Evolutionary conservation across 2,113 vertebrate species (phyloP), one percentile per base, ranked within the genome.

Genomic region (Erinaceus europaeus): DNA sequence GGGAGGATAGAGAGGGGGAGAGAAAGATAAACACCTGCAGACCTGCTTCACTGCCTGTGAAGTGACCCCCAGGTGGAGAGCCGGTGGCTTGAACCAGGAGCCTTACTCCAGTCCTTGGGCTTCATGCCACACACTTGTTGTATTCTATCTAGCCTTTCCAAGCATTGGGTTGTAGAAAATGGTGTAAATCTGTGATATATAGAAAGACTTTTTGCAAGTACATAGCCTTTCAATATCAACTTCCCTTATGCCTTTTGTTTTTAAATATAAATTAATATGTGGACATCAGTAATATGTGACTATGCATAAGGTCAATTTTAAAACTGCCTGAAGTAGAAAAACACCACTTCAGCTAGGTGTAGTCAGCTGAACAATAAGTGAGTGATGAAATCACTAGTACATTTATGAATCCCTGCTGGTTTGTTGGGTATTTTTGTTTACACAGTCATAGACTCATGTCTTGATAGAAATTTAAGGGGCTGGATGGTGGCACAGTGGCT

Each of bases 221-320:
- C 34, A 74, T 52, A 20, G 53, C 59, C 13, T 21, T 84, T 84
- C 25, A 68, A 38, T 27, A 52, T 74, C 27, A 38, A 15, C 83
- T 88, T 91, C 74, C 23, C 27, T 67, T 73, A 72, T 75, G 27
- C 23, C 61, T 53, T 25, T 23, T 74, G 29, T 67, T 78, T 78
- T 84, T 80, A 12, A n/a, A n/a, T n/a, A n/a, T n/a, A n/a, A n/a
- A n/a, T n/a, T n/a, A n/a, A n/a, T n/a, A n/a, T n/a, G n/a, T 62
- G 32, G 68, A 53, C 25, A 68, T 48, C 57, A 68, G 46, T 73
- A 71, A 91, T 69, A 53, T 10, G 6, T 68, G 36, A 74, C 27
- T 48, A 67, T 61, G n/a, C 9, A 59, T 69, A 85, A 89, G 74
- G 34, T 84, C n/a, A n/a, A 59, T n/a, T 79, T 67, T 42, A 57